These are phyloP conservation scores for Tenthredo mesomela DNA, from an alignment of 2,888 invertebrate genomes.

Conservation along the genomic window DNA sequence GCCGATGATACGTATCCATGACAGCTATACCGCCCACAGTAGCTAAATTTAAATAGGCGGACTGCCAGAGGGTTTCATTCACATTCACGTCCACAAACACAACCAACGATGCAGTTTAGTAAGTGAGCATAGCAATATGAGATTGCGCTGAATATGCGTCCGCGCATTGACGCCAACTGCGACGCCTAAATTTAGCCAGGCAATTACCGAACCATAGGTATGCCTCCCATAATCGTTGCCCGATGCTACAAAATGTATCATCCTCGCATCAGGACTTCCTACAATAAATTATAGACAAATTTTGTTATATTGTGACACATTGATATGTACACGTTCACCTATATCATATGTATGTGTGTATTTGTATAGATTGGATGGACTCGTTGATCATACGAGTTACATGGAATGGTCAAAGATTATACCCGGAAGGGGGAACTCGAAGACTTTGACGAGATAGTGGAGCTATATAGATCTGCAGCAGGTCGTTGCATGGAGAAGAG, in stretches of 20 bases:
- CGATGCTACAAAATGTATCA: conserved; percentile 51
- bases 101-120: conserved; percentile 64
- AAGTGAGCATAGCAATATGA: conserved; percentile 74
- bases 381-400: neutral
- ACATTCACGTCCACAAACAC: conserved; percentile 64
- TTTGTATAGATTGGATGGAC: neutral
- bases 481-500: neutral
- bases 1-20: conserved; percentile 78
- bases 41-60: conserved; percentile 78
- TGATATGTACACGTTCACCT: neutral
- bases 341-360: neutral
- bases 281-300: neutral
- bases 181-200: conserved; percentile 76
- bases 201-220: conserved; percentile 76
- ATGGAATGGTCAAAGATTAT: conserved; percentile 35
- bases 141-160: conserved; percentile 76
- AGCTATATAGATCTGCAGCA: too few species aligned
- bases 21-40: conserved; percentile 78
- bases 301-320: neutral
- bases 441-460: conserved; percentile 15
- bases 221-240: conserved; percentile 69
- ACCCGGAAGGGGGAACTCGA: conserved; percentile 23
- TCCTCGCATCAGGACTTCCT: conserved; percentile 22
- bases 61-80: conserved; percentile 77
- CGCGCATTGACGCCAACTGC: conserved; percentile 77